Percentiles rank a stretch among this genome's conserved stretches.
These are phyloP conservation scores for Daktulosphaira vitifoliae DNA, from an alignment of 1,140 invertebrate species.

Conservation along the genomic window DNA sequence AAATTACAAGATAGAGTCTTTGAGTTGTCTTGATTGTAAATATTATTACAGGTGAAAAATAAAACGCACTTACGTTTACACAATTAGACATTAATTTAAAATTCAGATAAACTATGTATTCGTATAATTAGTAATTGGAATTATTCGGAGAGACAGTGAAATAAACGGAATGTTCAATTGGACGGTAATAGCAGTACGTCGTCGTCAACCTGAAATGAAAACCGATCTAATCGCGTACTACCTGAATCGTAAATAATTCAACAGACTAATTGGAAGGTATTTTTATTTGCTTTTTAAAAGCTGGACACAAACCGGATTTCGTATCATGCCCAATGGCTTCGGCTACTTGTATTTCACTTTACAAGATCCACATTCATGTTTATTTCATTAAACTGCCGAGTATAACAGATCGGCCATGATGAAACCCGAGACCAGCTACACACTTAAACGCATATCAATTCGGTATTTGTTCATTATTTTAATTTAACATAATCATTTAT, in stretches of 20 bases:
- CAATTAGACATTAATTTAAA: no score
- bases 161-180: no score
- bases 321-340: not conserved
- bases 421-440: conserved; percentile 15
- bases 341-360: conserved; percentile 31
- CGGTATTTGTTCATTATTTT: no score
- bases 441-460: not conserved
- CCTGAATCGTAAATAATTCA: conserved; percentile 33
- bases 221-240: conserved; percentile 19
- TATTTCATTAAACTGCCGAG: conserved; percentile 16
- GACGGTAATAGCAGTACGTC: not conserved
- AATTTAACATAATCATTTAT: no score
- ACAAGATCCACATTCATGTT: conserved; percentile 16
- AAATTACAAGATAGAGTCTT: no score
- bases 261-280: conserved; percentile 32
- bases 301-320: conserved; percentile 24
- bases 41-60: no score
- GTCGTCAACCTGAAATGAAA: conserved; percentile 11
- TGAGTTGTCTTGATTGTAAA: no score
- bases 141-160: no score
- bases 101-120: no score
- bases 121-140: no score
- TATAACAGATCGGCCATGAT: not conserved
- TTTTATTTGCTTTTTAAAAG: conserved; percentile 26
- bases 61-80: no score